Base-by-base conservation (phyloP, 2,113 vertebrate species). In the Rattus norvegicus region DNA sequence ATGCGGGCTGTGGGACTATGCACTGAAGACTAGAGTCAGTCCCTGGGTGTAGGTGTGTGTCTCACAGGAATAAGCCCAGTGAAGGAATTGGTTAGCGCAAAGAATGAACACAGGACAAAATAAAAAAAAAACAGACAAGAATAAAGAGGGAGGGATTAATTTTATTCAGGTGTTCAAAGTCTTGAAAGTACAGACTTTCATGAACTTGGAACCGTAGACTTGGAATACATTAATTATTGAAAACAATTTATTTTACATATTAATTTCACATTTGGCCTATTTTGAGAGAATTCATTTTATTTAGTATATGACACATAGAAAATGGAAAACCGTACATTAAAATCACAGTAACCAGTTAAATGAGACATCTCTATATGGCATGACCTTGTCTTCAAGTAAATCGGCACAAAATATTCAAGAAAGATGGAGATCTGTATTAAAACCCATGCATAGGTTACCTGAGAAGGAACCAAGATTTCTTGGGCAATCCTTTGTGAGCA, bases 311-410 rank as follows among this genome's bases (percentile, higher is more conserved):
- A 81, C 61, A 3, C 33, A 36, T 61, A 69, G 43, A 92, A 79
- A n/a, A 77, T 14, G 39, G 22, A 84, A 88, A 95, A 75, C 28
- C 43, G 39, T 10, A 8, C 39, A 24, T 61, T 83, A 79, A 92
- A 79, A 54, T 75, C 26, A 39, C 49, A 54, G 85, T 54, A 49
- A 2, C 7, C 22, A 92, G 14, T 85, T 72, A 54, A 85, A 86
- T 8, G 12, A n/a, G 4, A 4, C 2, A 69, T 24, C 43, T 47
- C 2, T 47, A 9, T 2, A 0, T 39, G 3, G 17, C 39, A 26
- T 39, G 73, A 5, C 14, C 10, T 83, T 83, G 7, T 85, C 7
- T 88, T 85, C 1, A 92, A 63, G 56, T 6, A n/a, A 67, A 54
- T 81, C 80, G 49, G 1, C 54, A 36, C 22, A n/a, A 65, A 54